These are phyloP conservation scores for Pteria penguin DNA, from an alignment of 2,888 invertebrate genomes.

Conservation along the genomic window DNA sequence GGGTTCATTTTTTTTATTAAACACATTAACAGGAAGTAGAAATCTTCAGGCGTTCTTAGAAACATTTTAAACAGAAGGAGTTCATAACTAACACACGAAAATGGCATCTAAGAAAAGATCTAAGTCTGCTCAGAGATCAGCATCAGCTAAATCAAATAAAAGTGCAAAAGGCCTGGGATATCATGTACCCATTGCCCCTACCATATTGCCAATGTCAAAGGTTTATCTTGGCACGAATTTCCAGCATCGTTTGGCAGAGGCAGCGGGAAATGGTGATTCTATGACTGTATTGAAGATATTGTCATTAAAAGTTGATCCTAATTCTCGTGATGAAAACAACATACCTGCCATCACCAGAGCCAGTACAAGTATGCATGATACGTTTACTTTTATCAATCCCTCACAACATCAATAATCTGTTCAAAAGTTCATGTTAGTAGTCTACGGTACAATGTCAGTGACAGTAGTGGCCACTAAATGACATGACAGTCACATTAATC, in stretches of 20 bases:
- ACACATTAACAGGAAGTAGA: neutral
- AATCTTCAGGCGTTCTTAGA: neutral
- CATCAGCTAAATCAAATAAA: conserved; percentile 8
- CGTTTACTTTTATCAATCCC: too few relatives aligned
- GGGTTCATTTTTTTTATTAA: too few relatives aligned
- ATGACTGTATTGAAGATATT: conserved; percentile 69
- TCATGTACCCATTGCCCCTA: neutral
- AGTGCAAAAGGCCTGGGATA: conserved; percentile 5
- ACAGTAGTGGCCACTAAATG: too few relatives aligned
- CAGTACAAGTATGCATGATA: conserved; percentile 52
- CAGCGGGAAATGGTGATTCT: conserved; percentile 66
- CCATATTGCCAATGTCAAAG: conserved; percentile 52
- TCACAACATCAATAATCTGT: too few relatives aligned
- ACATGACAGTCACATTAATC: too few relatives aligned
- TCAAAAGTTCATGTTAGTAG: too few relatives aligned
- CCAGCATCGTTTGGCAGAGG: conserved; percentile 60
- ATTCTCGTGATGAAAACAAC: conserved; percentile 60
- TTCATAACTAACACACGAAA: neutral
- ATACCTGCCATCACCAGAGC: conserved; percentile 61
- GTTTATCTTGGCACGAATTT: conserved; percentile 62
- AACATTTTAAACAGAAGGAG: neutral
- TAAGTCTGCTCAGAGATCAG: neutral
- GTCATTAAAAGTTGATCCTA: conserved; percentile 62
- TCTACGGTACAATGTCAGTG: too few relatives aligned
- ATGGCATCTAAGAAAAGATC: neutral